These are phyloP conservation scores for Mythimna ferrago DNA, from an alignment of 2,888 invertebrate genomes.

Conservation along the genomic window DNA sequence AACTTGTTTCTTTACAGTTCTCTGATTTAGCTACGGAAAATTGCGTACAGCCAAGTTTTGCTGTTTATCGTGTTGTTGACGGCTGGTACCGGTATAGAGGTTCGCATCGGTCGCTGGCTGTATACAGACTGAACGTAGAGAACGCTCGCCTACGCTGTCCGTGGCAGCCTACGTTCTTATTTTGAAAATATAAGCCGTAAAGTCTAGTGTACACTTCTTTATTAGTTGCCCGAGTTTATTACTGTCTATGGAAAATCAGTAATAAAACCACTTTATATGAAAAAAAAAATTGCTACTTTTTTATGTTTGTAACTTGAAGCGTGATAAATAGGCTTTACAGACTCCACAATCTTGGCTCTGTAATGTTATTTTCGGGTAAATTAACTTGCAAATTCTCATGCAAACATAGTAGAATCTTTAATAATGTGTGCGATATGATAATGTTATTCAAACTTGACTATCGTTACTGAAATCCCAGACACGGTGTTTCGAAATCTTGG, in stretches of 20 bases:
- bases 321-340: background rate
- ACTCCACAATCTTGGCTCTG: constrained; percentile 1
- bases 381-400: constrained; percentile 36
- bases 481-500: constrained; percentile 43
- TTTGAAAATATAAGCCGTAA: constrained; percentile 54
- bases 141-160: constrained; percentile 51
- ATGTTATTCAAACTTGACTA: constrained; percentile 45
- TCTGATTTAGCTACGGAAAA: constrained; percentile 5
- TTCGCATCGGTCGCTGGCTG: constrained; percentile 71
- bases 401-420: constrained; percentile 34
- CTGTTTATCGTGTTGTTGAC: constrained; percentile 65
- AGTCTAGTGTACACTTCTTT: constrained; percentile 32
- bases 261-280: constrained; percentile 16
- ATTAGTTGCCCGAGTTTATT: constrained; percentile 31
- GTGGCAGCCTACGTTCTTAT: constrained; percentile 57
- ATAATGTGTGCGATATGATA: constrained; percentile 53
- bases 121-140: constrained; percentile 68
- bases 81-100: constrained; percentile 60
- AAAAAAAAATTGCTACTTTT: background rate
- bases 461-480: constrained; percentile 29
- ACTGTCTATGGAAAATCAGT: constrained; percentile 1
- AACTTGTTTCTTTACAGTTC: background rate
- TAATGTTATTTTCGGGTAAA: constrained; percentile 29
- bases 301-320: background rate
- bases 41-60: constrained; percentile 57